Conservation (phyloP, 2,113 vertebrate species). For the Ceratotherium simum region DNA sequence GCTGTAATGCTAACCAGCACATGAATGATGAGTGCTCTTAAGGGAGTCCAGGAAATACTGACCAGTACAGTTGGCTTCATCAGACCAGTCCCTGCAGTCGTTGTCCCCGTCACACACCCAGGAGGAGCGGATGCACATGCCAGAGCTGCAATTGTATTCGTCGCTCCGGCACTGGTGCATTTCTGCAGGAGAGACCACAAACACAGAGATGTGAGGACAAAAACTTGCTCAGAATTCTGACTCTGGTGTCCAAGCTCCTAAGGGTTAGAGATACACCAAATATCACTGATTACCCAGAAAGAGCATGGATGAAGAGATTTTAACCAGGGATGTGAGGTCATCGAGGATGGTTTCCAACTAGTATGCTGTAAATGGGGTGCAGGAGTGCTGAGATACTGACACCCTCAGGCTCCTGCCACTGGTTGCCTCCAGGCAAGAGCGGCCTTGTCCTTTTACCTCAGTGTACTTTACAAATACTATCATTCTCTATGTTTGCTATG, state of each 20-base stretch:
- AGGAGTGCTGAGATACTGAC: background rate
- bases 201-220: accelerated
- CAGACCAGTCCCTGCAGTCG: constrained; percentile 98
- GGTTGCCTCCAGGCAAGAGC: no score
- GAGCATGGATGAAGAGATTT: accelerated
- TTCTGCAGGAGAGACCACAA: constrained; percentile 85
- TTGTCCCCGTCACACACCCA: constrained; percentile 99
- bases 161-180: constrained; percentile 93
- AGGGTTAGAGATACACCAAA: no score
- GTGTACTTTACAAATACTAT: background rate
- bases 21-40: accelerated
- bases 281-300: accelerated
- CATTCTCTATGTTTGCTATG: background rate
- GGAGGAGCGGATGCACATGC: constrained; percentile 95
- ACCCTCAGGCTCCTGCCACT: background rate
- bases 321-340: background rate
- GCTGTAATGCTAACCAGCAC: no score
- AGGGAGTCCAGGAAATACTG: constrained; percentile 61
- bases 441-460: no score
- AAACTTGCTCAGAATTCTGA: accelerated
- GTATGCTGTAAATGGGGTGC: background rate
- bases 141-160: constrained; percentile 95
- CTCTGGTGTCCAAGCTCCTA: accelerated
- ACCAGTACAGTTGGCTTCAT: constrained; percentile 97
- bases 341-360: background rate